These are phyloP conservation scores for Austrofundulus limnaeus DNA, from an alignment of 2,113 vertebrate genomes.

Conservation along the genomic window DNA sequence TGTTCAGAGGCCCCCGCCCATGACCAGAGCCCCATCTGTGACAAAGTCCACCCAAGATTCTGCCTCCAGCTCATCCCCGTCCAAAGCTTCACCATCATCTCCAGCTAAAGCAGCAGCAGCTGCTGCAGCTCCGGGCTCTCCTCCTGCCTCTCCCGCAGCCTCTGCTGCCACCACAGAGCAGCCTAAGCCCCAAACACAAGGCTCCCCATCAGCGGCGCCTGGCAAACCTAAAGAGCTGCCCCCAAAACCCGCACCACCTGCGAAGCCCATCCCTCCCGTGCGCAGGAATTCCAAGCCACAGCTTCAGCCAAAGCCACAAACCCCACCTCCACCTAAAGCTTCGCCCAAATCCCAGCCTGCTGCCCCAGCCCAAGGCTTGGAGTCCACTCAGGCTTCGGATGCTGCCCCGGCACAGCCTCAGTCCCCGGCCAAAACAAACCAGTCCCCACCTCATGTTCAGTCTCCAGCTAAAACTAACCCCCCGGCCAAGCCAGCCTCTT, in stretches of 20 bases:
- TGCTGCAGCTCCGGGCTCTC: constrained; percentile 43
- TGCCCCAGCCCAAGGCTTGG: constrained; percentile 38
- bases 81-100: constrained; percentile 55
- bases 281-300: constrained; percentile 81
- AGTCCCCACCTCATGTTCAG: constrained; percentile 57
- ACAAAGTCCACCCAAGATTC: constrained; percentile 53
- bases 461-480: constrained; percentile 56
- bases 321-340: constrained; percentile 69
- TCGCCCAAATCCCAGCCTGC: constrained; percentile 60
- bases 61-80: constrained; percentile 33
- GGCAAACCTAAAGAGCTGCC: constrained; percentile 85
- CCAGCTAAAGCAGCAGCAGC: constrained; percentile 49
- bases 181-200: constrained; percentile 84
- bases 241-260: constrained; percentile 77
- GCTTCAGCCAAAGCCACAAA: constrained; percentile 81
- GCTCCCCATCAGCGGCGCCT: constrained; percentile 78
- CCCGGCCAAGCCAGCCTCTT: constrained; percentile 39
- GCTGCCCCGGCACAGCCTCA: constrained; percentile 43
- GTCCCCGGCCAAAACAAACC: constrained; percentile 60
- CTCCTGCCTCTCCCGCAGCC: constrained; percentile 64
- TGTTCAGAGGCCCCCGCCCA: constrained; percentile 71
- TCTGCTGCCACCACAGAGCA: constrained; percentile 85
- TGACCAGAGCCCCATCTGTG: constrained; percentile 67
- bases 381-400: constrained; percentile 38
- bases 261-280: constrained; percentile 83